phyloP scores from a whole-genome alignment of 2,113 vertebrate species.

The Megalops atlanticus region DNA sequence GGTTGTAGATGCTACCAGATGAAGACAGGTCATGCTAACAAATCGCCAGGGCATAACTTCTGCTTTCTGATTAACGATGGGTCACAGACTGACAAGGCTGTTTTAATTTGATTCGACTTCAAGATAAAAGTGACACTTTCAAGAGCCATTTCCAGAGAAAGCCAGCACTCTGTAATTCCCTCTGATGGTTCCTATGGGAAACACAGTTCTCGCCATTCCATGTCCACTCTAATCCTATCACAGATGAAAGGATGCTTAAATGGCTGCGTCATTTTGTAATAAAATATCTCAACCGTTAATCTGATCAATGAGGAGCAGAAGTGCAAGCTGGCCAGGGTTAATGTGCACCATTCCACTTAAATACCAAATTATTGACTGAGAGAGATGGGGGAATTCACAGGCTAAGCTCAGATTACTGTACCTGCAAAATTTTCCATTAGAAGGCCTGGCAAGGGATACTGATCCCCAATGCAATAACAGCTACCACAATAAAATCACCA shows the following conservation, averaged over 20 bases:
- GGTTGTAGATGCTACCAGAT: slow-evolving; percentile 25
- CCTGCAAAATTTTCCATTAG: no score
- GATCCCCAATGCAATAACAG: no score
- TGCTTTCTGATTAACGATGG: slow-evolving; percentile 55
- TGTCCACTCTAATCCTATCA: slow-evolving; percentile 69
- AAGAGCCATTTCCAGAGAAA: slow-evolving; percentile 56
- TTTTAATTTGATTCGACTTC: slow-evolving; percentile 70
- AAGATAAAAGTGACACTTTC: slow-evolving; percentile 48
- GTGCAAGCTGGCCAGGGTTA: slow-evolving; percentile 79
- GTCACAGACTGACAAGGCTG: slow-evolving; percentile 60
- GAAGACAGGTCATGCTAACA: slow-evolving; percentile 48
- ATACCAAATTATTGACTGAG: slow-evolving; percentile 78
- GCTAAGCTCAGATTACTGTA: slow-evolving; percentile 59
- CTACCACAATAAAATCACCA: neutral
- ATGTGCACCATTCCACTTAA: slow-evolving; percentile 81
- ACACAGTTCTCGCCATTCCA: slow-evolving; percentile 69
- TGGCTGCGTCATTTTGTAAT: slow-evolving; percentile 68
- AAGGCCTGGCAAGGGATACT: no score
- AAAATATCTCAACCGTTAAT: slow-evolving; percentile 81
- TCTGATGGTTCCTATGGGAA: slow-evolving; percentile 69
- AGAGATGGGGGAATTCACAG: slow-evolving; percentile 56
- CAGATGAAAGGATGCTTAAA: slow-evolving; percentile 75
- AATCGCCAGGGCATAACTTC: slow-evolving; percentile 51
- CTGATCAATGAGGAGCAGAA: slow-evolving; percentile 83
- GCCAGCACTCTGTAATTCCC: slow-evolving; percentile 67